Percentiles rank a stretch among this genome's conserved stretches.
phyloP scores from a whole-genome alignment of 1,140 invertebrate genomes.

The Hyles euphorbiae region DNA sequence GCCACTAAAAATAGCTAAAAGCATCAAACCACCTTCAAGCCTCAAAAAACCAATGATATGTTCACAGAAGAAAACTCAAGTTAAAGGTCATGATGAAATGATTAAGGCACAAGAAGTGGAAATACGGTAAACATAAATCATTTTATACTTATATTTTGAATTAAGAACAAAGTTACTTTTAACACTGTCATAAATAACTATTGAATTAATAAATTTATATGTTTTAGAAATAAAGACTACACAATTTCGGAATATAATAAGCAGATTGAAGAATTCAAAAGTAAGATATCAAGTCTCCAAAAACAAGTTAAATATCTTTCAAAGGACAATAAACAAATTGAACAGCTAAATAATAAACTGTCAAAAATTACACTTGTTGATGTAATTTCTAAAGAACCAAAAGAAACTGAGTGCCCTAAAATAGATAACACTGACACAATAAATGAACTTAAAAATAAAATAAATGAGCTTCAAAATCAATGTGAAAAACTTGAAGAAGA shows the following conservation, averaged over 20 bases:
- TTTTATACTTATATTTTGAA: no score
- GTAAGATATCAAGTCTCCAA: constrained; percentile 47
- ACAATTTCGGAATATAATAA: constrained; percentile 60
- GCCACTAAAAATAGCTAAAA: constrained; percentile 32
- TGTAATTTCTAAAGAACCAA: constrained; percentile 21
- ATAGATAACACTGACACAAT: constrained; percentile 19
- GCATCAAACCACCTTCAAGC: constrained; percentile 26
- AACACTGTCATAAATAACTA: background rate
- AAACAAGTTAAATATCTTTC: constrained; percentile 37
- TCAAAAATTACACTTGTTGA: constrained; percentile 29
- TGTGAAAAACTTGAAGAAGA: constrained; percentile 60
- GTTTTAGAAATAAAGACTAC: constrained; percentile 63
- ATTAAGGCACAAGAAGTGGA: constrained; percentile 62
- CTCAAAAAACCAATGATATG: constrained; percentile 30
- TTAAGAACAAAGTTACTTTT: no score
- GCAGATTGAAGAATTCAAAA: constrained; percentile 65
- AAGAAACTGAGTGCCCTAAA: constrained; percentile 15
- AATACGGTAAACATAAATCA: constrained; percentile 45
- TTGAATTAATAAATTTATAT: constrained; percentile 8
- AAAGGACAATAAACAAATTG: constrained; percentile 29
- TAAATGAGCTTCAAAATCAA: constrained; percentile 45
- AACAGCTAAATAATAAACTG: constrained; percentile 32
- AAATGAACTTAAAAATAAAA: constrained; percentile 37
- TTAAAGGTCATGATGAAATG: constrained; percentile 41
- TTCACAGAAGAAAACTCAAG: constrained; percentile 32